Conservation (phyloP, 2,888 invertebrate species). For the Drosophila mettleri region DNA sequence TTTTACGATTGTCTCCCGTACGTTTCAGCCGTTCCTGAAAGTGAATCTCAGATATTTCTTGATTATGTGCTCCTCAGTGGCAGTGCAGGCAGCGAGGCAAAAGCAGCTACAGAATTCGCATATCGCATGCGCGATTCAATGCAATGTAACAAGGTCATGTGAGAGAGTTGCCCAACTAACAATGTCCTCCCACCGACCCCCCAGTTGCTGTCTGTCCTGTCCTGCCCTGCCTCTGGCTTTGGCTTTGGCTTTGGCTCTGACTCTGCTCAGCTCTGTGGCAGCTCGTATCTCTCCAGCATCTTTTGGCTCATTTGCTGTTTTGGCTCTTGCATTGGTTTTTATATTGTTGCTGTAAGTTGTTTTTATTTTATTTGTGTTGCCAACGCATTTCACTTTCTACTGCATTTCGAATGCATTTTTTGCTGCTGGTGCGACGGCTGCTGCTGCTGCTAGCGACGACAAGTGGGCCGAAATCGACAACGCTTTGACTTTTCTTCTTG, state of each 20-base stretch:
- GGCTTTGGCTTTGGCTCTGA: neutral
- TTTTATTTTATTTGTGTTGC: constrained; percentile 36
- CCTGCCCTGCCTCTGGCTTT: neutral
- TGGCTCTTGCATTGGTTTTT: constrained; percentile 49
- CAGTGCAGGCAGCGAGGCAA: constrained; percentile 37
- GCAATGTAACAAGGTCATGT: constrained; percentile 75
- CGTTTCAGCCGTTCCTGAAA: constrained; percentile 54
- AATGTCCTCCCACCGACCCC: constrained; percentile 31
- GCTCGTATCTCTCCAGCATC: constrained; percentile 59
- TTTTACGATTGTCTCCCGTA: constrained; percentile 24
- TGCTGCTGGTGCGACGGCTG: constrained; percentile 17
- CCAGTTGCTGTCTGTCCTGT: neutral
- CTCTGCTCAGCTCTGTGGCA: neutral
- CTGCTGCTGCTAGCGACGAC: constrained; percentile 35
- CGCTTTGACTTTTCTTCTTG: constrained; percentile 52
- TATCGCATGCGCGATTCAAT: constrained; percentile 55
- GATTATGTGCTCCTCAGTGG: constrained; percentile 52
- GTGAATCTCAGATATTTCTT: constrained; percentile 78
- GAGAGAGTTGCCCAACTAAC: constrained; percentile 52
- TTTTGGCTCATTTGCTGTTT: constrained; percentile 60
- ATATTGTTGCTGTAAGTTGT: constrained; percentile 23
- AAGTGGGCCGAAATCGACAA: constrained; percentile 62
- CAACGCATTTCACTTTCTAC: constrained; percentile 79
- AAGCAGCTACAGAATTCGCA: constrained; percentile 63
- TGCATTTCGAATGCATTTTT: constrained; percentile 73